Evolutionary conservation across 1,140 invertebrate species (phyloP).

Genomic region (Eumeta japonica): DNA sequence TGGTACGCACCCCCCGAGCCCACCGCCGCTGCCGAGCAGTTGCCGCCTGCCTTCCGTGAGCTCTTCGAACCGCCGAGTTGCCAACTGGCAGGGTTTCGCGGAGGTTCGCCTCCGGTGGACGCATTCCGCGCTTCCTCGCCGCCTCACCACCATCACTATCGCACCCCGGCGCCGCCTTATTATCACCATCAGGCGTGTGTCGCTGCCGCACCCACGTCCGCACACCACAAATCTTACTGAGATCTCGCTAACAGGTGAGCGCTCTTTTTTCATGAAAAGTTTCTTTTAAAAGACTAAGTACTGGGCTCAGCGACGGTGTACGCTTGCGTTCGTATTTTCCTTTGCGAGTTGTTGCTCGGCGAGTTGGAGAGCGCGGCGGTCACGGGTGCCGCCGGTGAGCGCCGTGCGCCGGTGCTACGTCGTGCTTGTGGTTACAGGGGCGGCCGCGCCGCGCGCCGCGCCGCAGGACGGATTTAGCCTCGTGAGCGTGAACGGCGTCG

Average conservation of each 20-base stretch:
- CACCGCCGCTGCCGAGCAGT: constrained; percentile 54
- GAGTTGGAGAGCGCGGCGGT: too few species aligned
- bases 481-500: too few species aligned
- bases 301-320: constrained; percentile 27
- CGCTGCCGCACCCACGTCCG: constrained; percentile 38
- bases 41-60: constrained; percentile 41
- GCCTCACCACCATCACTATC: constrained; percentile 47
- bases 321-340: constrained; percentile 27
- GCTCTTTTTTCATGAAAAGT: too few species aligned
- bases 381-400: too few species aligned
- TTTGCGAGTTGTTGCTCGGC: constrained; percentile 33
- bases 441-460: constrained; percentile 22
- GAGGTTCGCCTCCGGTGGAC: constrained; percentile 54
- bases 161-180: constrained; percentile 46
- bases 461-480: constrained; percentile 52
- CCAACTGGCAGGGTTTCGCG: constrained; percentile 60
- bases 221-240: constrained; percentile 48
- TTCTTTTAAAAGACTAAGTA: not conserved
- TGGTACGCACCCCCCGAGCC: constrained; percentile 58
- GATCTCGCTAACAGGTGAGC: constrained; percentile 38
- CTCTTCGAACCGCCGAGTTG: constrained; percentile 58
- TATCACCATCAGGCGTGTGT: constrained; percentile 60
- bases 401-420: constrained; percentile 22
- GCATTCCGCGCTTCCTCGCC: constrained; percentile 50
- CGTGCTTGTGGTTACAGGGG: constrained; percentile 52